Conservation (phyloP, 2,797 vertebrate genomes). For the Neoniphon sammara region DNA sequence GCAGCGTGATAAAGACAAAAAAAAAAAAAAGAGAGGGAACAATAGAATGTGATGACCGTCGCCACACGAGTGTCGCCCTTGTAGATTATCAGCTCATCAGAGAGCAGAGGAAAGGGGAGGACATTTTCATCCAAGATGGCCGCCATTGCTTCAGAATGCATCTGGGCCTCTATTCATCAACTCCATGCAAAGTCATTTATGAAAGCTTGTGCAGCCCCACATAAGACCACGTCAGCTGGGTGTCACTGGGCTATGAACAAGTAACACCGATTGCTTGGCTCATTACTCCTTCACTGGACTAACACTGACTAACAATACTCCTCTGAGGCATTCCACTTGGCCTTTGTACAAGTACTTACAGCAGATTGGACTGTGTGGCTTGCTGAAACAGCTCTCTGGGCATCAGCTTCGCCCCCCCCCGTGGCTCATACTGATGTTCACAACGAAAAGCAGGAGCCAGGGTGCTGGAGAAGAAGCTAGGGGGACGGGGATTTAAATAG, state of each 20-base stretch:
- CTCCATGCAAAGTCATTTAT: conserved; percentile 24
- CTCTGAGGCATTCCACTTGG: conserved; percentile 67
- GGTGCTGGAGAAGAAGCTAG: conserved; percentile 34
- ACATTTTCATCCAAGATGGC: conserved; percentile 50
- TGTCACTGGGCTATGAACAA: conserved; percentile 67
- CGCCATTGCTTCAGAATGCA: conserved; percentile 2
- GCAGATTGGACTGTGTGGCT: conserved; percentile 47
- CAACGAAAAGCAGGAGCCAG: conserved; percentile 31
- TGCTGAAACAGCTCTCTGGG: conserved; percentile 60
- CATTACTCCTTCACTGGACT: conserved; percentile 71
- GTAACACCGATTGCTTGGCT: conserved; percentile 72
- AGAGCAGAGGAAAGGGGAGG: conserved; percentile 22
- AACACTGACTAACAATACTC: conserved; percentile 67
- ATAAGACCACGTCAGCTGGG: conserved; percentile 50
- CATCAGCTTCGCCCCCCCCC: conserved; percentile 61
- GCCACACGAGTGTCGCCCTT: background rate
- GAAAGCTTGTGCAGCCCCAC: conserved; percentile 40
- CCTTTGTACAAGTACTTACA: conserved; percentile 67
- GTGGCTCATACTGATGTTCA: conserved; percentile 46
- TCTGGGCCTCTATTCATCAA: conserved; percentile 16
- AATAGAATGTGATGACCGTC: conserved; percentile 37
- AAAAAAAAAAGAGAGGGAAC: conserved; percentile 33
- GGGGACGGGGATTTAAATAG: conserved; percentile 55
- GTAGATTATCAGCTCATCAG: conserved; percentile 47
- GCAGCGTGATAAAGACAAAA: conserved; percentile 14